Percentiles rank a stretch among this genome's conserved stretches.
Evolutionary conservation across 2,113 vertebrate species (phyloP).

Genomic region (Megalops atlanticus): DNA sequence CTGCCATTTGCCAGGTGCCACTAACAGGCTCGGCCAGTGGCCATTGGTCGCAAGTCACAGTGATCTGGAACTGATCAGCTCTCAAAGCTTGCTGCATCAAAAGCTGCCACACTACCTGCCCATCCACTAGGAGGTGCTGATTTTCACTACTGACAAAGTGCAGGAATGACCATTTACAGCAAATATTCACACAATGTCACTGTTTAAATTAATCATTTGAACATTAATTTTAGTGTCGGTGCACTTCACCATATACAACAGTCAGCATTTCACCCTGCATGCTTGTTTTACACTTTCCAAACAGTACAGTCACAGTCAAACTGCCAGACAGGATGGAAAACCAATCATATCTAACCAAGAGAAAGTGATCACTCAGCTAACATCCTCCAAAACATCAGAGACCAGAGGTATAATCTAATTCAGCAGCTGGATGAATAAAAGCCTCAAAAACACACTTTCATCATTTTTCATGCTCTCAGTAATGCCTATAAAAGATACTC

Average conservation of each 20-base stretch:
- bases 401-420: too few species aligned
- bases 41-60: conserved; percentile 70
- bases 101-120: background rate
- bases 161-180: too few species aligned
- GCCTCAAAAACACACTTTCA: background rate
- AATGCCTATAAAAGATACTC: too few species aligned
- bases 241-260: background rate
- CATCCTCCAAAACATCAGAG: background rate
- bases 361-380: background rate
- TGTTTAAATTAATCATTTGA: too few species aligned
- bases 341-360: background rate
- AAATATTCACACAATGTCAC: too few species aligned
- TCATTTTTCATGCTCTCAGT: too few species aligned
- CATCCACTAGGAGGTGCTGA: conserved; percentile 2
- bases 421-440: too few species aligned
- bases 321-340: background rate
- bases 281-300: background rate
- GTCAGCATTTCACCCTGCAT: background rate
- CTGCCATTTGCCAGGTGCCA: conserved; percentile 74
- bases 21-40: conserved; percentile 83
- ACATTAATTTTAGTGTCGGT: background rate
- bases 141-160: background rate
- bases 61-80: conserved; percentile 78
- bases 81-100: conserved; percentile 30
- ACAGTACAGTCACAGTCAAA: background rate